Conservation (phyloP, 2,113 vertebrate genomes). For the Chlorocebus sabaeus region DNA sequence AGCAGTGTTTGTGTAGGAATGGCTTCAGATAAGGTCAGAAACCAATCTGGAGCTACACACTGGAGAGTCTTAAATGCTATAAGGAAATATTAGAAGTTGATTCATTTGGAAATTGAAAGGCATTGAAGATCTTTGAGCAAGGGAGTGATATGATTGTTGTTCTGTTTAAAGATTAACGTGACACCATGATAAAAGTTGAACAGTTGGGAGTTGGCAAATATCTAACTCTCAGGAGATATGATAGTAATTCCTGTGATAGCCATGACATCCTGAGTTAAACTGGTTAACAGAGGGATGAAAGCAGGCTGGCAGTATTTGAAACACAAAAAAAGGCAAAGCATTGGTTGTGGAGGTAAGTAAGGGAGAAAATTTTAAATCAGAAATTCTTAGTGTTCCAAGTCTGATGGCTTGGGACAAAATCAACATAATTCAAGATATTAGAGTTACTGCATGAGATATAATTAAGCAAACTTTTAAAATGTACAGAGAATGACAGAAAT, state of each 20-base stretch:
- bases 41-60: neutral
- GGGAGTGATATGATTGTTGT: neutral
- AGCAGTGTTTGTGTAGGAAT: neutral
- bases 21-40: neutral
- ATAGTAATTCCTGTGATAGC: neutral
- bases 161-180: neutral
- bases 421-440: neutral
- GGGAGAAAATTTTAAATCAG: neutral
- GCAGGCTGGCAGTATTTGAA: neutral
- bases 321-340: neutral
- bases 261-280: neutral
- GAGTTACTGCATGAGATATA: neutral
- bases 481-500: neutral
- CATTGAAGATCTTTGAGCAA: neutral
- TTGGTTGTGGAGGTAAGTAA: neutral
- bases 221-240: neutral
- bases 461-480: neutral
- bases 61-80: neutral
- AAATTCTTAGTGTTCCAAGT: neutral
- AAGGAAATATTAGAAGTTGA: neutral
- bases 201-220: neutral
- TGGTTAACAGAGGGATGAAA: neutral
- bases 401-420: neutral
- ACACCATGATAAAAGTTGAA: neutral
- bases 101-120: slow-evolving; percentile 19